phyloP scores from a whole-genome alignment of 2,113 vertebrate genomes.

The Pagrus major region DNA sequence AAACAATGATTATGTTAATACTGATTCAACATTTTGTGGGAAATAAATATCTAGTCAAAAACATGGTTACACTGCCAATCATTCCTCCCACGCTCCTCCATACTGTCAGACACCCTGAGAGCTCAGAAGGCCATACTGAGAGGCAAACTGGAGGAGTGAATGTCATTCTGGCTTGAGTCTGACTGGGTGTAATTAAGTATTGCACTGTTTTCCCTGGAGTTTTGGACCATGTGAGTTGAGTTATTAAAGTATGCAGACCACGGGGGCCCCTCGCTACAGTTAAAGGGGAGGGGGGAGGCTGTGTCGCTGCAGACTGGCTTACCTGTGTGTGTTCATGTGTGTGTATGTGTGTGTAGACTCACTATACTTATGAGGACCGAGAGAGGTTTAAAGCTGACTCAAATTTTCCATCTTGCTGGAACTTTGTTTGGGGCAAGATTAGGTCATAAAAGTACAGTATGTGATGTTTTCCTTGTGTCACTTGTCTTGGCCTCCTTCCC shows the following conservation, averaged over 20 bases:
- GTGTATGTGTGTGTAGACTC: not conserved
- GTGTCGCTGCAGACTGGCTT: constrained; percentile 41
- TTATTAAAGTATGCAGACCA: constrained; percentile 80
- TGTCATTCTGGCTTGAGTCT: constrained; percentile 70
- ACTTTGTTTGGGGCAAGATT: not conserved
- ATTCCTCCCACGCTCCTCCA: not conserved
- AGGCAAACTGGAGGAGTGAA: constrained; percentile 47
- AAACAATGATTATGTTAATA: not conserved
- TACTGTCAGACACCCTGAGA: constrained; percentile 23
- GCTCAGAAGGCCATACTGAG: constrained; percentile 16
- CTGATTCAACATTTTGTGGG: not conserved
- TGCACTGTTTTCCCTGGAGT: constrained; percentile 58
- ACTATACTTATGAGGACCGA: constrained; percentile 2
- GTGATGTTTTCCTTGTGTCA: not conserved
- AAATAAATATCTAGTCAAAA: not conserved
- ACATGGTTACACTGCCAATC: not conserved
- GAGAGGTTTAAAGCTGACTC: not conserved
- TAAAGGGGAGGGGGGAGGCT: constrained; percentile 38
- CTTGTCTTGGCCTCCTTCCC: not conserved
- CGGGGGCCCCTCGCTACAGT: constrained; percentile 68
- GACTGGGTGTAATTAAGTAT: constrained; percentile 74
- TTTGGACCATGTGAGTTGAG: constrained; percentile 75
- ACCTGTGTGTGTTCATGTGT: constrained; percentile 51
- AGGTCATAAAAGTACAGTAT: not conserved
- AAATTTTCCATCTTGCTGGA: constrained; percentile 1